phyloP scores from a whole-genome alignment of 2,113 vertebrate species.

The Lepisosteus osseus region DNA sequence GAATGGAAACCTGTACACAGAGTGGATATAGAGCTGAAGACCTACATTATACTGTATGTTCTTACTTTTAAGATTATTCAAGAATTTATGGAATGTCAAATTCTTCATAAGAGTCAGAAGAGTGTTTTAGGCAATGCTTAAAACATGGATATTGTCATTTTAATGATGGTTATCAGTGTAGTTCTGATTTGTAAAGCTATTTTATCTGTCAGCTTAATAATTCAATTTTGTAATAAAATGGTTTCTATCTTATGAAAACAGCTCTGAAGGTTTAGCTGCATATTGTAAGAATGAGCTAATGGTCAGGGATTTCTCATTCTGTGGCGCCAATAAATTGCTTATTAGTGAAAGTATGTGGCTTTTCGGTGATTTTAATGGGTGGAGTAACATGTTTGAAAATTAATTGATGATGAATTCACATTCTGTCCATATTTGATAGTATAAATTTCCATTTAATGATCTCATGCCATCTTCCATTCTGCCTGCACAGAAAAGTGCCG shows the following conservation, averaged over 20 bases:
- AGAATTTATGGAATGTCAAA: no score
- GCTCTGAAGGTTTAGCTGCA: constrained; percentile 1
- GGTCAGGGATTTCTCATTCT: not conserved
- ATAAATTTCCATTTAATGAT: constrained; percentile 5
- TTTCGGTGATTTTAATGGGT: constrained; percentile 2
- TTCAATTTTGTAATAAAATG: not conserved
- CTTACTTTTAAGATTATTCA: no score
- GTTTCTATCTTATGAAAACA: not conserved
- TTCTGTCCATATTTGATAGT: not conserved
- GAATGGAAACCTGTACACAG: no score
- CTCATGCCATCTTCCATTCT: not conserved
- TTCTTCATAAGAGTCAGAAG: no score
- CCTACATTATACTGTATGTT: no score
- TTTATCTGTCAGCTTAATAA: no score
- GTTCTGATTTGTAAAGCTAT: no score
- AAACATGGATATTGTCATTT: no score
- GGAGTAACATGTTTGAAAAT: not conserved
- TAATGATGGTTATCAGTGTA: no score
- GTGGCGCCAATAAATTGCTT: not conserved
- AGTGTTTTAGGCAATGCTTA: no score
- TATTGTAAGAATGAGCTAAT: constrained; percentile 1
- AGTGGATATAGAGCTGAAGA: no score
- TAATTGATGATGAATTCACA: not conserved
- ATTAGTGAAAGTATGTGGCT: not conserved
- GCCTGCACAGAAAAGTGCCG: not conserved